Conservation (phyloP, 2,888 invertebrate genomes). For the Acrocyrtus sp. region DNA sequence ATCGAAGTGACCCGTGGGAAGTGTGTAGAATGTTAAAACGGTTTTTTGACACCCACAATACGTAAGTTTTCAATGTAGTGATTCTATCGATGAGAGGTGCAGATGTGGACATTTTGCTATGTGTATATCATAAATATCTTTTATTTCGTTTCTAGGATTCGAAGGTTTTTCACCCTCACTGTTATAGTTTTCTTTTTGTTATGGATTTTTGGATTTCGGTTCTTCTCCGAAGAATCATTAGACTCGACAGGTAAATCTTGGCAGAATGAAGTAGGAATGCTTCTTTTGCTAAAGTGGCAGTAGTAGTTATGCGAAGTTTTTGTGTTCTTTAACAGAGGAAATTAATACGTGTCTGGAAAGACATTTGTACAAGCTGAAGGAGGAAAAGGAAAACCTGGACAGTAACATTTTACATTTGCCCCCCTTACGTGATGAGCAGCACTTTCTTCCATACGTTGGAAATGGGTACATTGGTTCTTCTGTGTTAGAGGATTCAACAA, state of each 20-base stretch:
- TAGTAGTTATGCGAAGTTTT: no score
- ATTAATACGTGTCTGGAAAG: conserved; percentile 76
- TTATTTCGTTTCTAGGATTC: conserved; percentile 63
- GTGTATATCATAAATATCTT: no score
- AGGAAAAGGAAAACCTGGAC: conserved; percentile 74
- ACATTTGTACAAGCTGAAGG: conserved; percentile 73
- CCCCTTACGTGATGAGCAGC: conserved; percentile 70
- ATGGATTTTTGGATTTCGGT: conserved; percentile 73
- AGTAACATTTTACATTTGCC: conserved; percentile 74
- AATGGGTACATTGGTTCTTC: conserved; percentile 79
- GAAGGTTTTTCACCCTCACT: conserved; percentile 68
- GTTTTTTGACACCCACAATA: conserved; percentile 45
- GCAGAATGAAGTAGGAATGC: conserved; percentile 1
- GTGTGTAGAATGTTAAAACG: conserved; percentile 39
- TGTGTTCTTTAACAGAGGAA: conserved; percentile 65
- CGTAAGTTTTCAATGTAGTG: conserved; percentile 38
- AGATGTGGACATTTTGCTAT: no score
- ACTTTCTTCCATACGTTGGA: conserved; percentile 78
- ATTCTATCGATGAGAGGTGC: no score
- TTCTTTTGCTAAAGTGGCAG: background rate
- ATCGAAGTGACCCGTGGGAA: conserved; percentile 25
- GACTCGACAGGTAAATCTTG: conserved; percentile 66
- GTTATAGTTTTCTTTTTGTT: conserved; percentile 72
- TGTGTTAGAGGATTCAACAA: conserved; percentile 72
- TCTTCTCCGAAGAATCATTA: conserved; percentile 69